Conservation (phyloP, 1,140 invertebrate genomes). For the Pseudomyrmex dendroicus region DNA sequence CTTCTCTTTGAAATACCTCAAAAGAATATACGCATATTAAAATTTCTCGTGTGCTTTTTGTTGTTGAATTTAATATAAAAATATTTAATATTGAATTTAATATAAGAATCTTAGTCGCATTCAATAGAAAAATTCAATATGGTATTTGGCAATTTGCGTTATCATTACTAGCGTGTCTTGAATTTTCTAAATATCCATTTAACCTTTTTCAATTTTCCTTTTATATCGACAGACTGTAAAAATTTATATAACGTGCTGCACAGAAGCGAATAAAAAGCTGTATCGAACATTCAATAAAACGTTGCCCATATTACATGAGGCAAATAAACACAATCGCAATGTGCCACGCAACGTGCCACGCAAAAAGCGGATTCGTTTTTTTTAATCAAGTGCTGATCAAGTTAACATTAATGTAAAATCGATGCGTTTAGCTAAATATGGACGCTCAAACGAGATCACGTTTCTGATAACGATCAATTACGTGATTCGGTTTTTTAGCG, state of each 20-base stretch:
- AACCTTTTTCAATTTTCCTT: background rate
- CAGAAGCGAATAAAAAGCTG: conserved; percentile 17
- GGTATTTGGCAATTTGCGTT: background rate
- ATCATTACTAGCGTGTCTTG: background rate
- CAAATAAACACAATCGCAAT: conserved; percentile 35
- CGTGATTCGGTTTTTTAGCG: conserved; percentile 39
- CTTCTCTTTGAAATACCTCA: background rate
- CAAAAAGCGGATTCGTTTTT: conserved; percentile 60
- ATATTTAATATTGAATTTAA: no score
- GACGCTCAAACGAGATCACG: conserved; percentile 29
- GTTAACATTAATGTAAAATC: conserved; percentile 21
- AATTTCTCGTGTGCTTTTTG: background rate
- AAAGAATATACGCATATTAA: background rate
- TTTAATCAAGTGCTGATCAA: background rate
- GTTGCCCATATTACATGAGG: conserved; percentile 8
- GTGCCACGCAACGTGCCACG: conserved; percentile 24
- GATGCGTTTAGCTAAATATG: conserved; percentile 66
- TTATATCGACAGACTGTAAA: conserved; percentile 21
- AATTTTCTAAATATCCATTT: conserved; percentile 36
- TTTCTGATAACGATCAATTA: conserved; percentile 70
- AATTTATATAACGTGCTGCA: conserved; percentile 17
- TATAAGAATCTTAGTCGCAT: background rate
- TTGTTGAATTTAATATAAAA: no score
- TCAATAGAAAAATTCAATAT: background rate
- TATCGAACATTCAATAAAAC: conserved; percentile 27